These are phyloP conservation scores for Sycophila sp. DNA, from an alignment of 1,140 invertebrate species.

Conservation along the genomic window DNA sequence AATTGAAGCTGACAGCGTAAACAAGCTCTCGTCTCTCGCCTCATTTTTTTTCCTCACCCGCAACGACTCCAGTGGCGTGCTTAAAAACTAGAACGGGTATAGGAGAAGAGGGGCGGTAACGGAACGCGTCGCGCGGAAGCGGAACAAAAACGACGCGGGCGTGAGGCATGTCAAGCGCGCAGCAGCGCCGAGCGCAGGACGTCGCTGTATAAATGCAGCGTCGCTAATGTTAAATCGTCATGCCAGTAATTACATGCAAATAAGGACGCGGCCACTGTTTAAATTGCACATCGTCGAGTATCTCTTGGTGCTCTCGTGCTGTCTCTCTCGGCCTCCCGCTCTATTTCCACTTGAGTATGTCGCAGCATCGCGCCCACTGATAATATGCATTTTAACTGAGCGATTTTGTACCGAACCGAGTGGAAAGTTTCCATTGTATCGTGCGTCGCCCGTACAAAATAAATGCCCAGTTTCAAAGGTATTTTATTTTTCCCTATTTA, in stretches of 20 bases:
- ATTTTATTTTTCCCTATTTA: no score
- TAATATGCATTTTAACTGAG: neutral
- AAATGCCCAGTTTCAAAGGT: no score
- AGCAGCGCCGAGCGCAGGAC: constrained; percentile 29
- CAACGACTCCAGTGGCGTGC: neutral
- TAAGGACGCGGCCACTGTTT: constrained; percentile 46
- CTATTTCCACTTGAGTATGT: neutral
- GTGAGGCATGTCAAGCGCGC: constrained; percentile 22
- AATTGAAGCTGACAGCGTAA: neutral
- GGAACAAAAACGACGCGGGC: constrained; percentile 14
- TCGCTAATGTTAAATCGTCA: constrained; percentile 53
- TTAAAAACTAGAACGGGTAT: constrained; percentile 7
- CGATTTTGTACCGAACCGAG: neutral
- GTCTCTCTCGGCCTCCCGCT: no score
- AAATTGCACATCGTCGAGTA: constrained; percentile 42
- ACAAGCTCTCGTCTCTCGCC: neutral
- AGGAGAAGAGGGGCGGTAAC: neutral
- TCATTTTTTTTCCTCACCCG: neutral
- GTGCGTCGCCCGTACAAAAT: no score
- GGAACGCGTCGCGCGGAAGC: neutral
- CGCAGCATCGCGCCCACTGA: neutral
- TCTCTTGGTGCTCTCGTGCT: no score
- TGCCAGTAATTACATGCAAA: constrained; percentile 52
- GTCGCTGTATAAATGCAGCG: constrained; percentile 53
- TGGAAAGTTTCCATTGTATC: neutral